phyloP scores from a whole-genome alignment of 2,113 vertebrate species.

The Dromaius novaehollandiae region DNA sequence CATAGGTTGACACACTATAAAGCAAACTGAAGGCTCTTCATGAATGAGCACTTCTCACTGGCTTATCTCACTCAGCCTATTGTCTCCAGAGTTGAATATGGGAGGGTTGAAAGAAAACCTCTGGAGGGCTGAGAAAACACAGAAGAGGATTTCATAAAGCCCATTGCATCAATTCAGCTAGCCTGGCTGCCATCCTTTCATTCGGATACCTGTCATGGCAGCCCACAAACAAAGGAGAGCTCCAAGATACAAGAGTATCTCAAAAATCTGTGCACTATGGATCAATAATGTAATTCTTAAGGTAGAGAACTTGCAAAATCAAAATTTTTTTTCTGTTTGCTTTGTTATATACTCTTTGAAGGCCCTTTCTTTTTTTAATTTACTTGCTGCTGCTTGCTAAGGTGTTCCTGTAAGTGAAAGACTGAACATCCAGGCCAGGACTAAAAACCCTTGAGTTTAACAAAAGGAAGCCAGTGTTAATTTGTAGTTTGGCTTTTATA shows the following conservation, averaged over 20 bases:
- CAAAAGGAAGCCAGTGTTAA: conserved; percentile 23
- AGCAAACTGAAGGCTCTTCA: neutral
- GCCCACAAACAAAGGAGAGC: conserved; percentile 5
- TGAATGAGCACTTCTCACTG: neutral
- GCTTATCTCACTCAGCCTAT: neutral
- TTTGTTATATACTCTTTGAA: conserved; percentile 46
- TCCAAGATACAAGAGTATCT: neutral
- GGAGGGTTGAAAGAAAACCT: neutral
- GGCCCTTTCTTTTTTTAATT: neutral
- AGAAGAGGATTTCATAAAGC: neutral
- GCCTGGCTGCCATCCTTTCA: neutral
- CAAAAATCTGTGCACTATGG: conserved; percentile 7
- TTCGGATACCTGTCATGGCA: neutral
- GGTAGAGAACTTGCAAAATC: conserved; percentile 24
- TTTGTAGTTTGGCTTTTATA: conserved; percentile 2
- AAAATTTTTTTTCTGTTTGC: neutral
- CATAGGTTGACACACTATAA: rapidly evolving
- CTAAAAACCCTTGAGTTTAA: neutral
- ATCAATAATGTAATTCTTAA: conserved; percentile 3
- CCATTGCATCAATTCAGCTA: neutral
- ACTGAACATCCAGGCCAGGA: neutral
- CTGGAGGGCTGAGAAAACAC: neutral
- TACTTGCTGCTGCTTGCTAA: conserved; percentile 23
- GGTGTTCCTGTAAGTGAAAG: neutral
- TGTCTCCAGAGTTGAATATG: neutral